Base-by-base conservation (phyloP, 2,888 invertebrate species). In the Danaus chrysippus region DNA sequence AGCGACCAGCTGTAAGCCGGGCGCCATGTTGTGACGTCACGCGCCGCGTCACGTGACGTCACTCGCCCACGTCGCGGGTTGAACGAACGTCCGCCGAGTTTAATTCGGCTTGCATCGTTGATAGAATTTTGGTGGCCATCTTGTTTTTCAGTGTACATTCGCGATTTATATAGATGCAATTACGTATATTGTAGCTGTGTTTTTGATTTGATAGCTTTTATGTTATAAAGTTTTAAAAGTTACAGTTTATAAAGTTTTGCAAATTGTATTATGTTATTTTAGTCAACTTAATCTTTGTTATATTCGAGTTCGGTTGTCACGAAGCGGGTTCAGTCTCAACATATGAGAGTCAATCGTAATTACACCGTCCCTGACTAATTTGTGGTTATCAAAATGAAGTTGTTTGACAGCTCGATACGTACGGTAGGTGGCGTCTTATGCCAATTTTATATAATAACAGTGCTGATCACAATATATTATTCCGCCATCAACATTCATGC, bases 31-130 rank as follows among this genome's bases (percentile, higher is more conserved):
- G 76, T 78, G 77, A 83, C 87, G 86, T 85, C 80, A 82, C 77
- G 60, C 64, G 66, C 75, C 75, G 83, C 83, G 84, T 84, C 83
- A 83, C 75, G 71, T 77, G 78, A 76, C 77, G 77, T 77, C 77
- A 75, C 74, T 70, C 69, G 72, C 71, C 73, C 79, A 78, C 79
- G 81, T 76, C 73, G 72, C 68, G 72, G 76, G 82, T 66, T 88
- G 83, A 85, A 87, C 84, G 87, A 87, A 88, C 89, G 88, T 83
- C 87, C 88, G 86, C 81, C 80, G 81, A n/a, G 78, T 82, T 82
- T 83, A 85, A 86, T 88, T 88, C 86, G 85, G 86, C 85, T 84
- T 82, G 81, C 81, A 77, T 75, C 75, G 73, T 66, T 64, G 66
- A 73, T 73, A 78, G 73, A 75, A 73, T 80, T 80, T 74, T 67